These are phyloP conservation scores for Ceratotherium simum DNA, from an alignment of 2,113 vertebrate species.

Conservation along the genomic window DNA sequence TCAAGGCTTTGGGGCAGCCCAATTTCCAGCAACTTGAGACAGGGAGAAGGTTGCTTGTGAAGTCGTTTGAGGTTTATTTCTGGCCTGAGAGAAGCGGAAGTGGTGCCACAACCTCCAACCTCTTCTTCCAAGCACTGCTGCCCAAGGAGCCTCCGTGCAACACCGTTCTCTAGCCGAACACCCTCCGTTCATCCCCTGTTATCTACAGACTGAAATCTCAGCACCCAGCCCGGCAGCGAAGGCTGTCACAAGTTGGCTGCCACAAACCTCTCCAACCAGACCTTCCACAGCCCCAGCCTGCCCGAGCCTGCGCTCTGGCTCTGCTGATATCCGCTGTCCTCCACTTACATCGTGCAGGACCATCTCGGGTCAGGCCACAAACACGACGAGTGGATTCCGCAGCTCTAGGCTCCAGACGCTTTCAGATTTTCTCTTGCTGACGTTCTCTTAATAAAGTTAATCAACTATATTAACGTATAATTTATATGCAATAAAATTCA, in stretches of 20 bases:
- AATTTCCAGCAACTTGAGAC: background rate
- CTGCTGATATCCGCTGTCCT: background rate
- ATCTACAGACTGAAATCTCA: background rate
- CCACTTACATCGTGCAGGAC: fast-evolving
- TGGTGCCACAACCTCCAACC: background rate
- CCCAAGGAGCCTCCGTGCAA: background rate
- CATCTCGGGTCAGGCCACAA: background rate
- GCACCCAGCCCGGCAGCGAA: background rate
- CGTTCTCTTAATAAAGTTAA: background rate
- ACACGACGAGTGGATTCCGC: background rate
- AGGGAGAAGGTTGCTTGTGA: background rate
- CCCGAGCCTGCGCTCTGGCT: fast-evolving
- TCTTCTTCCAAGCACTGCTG: background rate
- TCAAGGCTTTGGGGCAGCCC: background rate
- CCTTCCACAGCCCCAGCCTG: background rate
- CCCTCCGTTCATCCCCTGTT: background rate
- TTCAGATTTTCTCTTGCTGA: background rate
- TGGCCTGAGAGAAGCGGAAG: background rate
- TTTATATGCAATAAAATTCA: background rate
- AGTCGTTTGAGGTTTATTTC: constrained; percentile 34
- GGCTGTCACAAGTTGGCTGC: background rate
- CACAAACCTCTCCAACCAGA: background rate
- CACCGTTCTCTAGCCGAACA: background rate
- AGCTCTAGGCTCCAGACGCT: background rate
- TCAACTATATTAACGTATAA: background rate